Evolutionary conservation across 2,797 vertebrate genomes (phyloP).

Genomic region (Rhyacichthys aspro): DNA sequence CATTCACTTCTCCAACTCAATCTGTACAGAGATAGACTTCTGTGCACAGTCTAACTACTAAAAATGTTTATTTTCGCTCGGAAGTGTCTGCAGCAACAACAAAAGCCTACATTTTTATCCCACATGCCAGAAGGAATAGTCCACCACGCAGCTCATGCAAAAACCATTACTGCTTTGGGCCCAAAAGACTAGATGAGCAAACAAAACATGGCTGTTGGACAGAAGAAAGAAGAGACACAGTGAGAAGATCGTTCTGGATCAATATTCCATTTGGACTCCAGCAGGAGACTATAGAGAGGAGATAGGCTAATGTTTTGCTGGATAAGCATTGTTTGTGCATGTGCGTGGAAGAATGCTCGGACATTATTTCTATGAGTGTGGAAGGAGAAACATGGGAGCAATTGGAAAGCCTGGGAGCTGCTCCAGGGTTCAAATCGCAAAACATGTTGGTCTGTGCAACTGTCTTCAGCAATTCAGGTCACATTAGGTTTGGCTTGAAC

Average conservation of each 20-base stretch:
- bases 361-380: slow-evolving; percentile 61
- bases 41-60: slow-evolving; percentile 9
- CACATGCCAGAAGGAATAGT: slow-evolving; percentile 43
- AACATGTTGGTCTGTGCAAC: slow-evolving; percentile 64
- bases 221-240: slow-evolving; percentile 70
- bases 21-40: no score
- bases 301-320: slow-evolving; percentile 72
- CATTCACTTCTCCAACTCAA: not conserved
- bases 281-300: slow-evolving; percentile 61
- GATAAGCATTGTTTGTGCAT: slow-evolving; percentile 61
- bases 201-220: slow-evolving; percentile 58
- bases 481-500: slow-evolving; percentile 54
- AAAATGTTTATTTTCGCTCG: slow-evolving; percentile 25
- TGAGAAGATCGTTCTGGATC: slow-evolving; percentile 69
- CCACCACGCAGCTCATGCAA: slow-evolving; percentile 60
- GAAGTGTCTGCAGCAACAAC: slow-evolving; percentile 28
- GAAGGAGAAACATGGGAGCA: slow-evolving; percentile 57
- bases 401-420: slow-evolving; percentile 69
- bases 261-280: slow-evolving; percentile 76
- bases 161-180: slow-evolving; percentile 64
- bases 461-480: slow-evolving; percentile 75
- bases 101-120: slow-evolving; percentile 46
- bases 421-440: slow-evolving; percentile 67
- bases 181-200: slow-evolving; percentile 39
- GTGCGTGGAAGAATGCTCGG: slow-evolving; percentile 30